Evolutionary conservation across 2,113 vertebrate species (phyloP).

Genomic region (Anoplopoma fimbria): DNA sequence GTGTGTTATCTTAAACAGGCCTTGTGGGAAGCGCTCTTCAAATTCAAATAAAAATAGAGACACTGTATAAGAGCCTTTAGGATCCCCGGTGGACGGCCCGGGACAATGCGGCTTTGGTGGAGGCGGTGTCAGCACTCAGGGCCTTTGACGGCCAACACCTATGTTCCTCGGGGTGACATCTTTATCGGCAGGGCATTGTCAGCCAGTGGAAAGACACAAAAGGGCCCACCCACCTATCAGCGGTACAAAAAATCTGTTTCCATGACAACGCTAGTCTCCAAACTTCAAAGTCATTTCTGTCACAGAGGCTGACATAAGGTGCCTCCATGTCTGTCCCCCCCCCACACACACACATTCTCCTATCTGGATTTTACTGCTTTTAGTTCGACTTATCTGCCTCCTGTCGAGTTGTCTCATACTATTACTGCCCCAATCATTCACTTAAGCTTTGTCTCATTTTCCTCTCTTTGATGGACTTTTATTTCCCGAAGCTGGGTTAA

Average conservation of each 20-base stretch:
- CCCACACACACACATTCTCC: not conserved
- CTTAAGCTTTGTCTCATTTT: constrained; percentile 38
- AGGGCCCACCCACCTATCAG: constrained; percentile 45
- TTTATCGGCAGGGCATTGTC: constrained; percentile 73
- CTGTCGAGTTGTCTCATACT: constrained; percentile 50
- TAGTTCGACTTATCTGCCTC: constrained; percentile 39
- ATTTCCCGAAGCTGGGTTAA: constrained; percentile 58
- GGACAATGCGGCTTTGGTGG: constrained; percentile 39
- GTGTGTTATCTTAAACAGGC: constrained; percentile 47
- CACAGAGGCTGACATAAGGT: constrained; percentile 65
- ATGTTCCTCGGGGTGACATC: constrained; percentile 71
- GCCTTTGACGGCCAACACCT: constrained; percentile 62
- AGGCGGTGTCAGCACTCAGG: constrained; percentile 54
- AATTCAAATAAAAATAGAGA: constrained; percentile 54
- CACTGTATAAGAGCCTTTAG: not conserved
- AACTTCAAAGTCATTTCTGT: constrained; percentile 74
- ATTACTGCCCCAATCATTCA: constrained; percentile 59
- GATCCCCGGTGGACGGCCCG: constrained; percentile 39
- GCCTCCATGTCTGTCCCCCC: not conserved
- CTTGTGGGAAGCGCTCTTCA: constrained; percentile 43
- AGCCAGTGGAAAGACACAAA: constrained; percentile 59
- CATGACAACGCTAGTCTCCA: constrained; percentile 73
- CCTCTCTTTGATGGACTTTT: constrained; percentile 65
- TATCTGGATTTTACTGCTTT: constrained; percentile 41
- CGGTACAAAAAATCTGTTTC: constrained; percentile 75